Conservation (phyloP, 2,888 invertebrate genomes). For the Schizaphis graminum region DNA sequence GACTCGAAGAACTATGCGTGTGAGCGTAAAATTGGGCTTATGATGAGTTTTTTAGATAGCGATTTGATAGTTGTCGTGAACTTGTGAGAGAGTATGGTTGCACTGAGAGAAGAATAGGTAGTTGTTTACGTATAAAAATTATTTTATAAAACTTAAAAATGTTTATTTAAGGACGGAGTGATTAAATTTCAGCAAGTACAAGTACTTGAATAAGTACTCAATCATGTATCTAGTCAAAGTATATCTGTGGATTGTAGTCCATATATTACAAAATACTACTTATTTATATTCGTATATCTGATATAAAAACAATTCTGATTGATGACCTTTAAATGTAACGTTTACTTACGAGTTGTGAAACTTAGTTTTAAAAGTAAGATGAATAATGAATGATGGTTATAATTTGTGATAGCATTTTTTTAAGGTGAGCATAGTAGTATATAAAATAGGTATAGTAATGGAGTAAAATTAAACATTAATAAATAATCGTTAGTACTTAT, state of each 20-base stretch:
- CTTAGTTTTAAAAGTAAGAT: neutral
- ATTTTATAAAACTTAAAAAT: neutral
- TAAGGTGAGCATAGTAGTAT: neutral
- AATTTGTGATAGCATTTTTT: neutral
- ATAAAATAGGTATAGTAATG: neutral
- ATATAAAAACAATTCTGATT: neutral
- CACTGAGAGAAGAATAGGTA: neutral
- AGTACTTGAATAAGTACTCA: neutral
- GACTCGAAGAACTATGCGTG: neutral
- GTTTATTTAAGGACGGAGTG: neutral
- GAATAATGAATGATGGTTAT: neutral
- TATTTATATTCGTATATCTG: neutral
- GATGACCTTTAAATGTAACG: neutral
- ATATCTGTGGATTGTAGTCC: neutral
- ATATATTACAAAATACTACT: neutral
- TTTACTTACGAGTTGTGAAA: neutral
- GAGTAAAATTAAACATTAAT: neutral
- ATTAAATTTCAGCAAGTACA: neutral
- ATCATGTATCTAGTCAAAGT: neutral
- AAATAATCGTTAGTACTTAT: too few relatives aligned
- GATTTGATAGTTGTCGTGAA: neutral
- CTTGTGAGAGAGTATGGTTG: neutral
- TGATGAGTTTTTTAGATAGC: neutral
- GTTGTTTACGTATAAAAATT: neutral
- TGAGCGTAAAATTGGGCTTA: neutral